Evolutionary conservation across 2,797 vertebrate species (phyloP), one percentile per base, ranked within the genome.

Genomic region (Todus mexicanus): DNA sequence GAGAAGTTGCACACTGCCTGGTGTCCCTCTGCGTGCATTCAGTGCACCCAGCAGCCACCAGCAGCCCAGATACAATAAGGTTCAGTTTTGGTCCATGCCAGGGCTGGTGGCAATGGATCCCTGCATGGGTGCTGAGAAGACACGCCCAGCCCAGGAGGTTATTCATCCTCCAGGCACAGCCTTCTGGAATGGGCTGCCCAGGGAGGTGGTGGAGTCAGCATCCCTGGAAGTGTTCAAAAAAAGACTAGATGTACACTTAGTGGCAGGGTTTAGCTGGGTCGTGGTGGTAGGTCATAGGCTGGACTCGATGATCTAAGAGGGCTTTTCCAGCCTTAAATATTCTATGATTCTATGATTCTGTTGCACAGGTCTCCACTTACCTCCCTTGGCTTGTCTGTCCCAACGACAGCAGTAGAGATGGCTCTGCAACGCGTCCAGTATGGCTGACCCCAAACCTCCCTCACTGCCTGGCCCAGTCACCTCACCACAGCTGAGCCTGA

Each of bases 371-470:
- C 42, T 70, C 35, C 48, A 38, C 33, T 47, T 20, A 25, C 7
- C 10, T n/a, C 26, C 40, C 45, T 60, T 60, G 20, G 37, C 54
- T 45, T 51, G 37, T 42, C 29, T 48, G 42, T 15, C 35, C 53
- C 35, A 33, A 47, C 61, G 64, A 33, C 10, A 40, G 48, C 29
- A 40, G 48, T 12, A 70, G 53, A 16, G 7, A 22, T 66, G 61
- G 45, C 25, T 35, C 61, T 4, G 1, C 0, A 1, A 29, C 27
- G 35, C 54, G 40, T 60, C 25, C 51, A 20, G 31, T 9, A 20
- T 38, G 33, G 13, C 29, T 54, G 53, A 60, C 47, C n/a, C 54
- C 86, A 61, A 54, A 42, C 42, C 17, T 60, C 69, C 26, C 3
- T n/a, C 68, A 33, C 51, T 45, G 51, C n/a, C 23, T 66, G 76